These are phyloP conservation scores for Drosophila mettleri DNA, from an alignment of 2,888 invertebrate species.

Conservation along the genomic window DNA sequence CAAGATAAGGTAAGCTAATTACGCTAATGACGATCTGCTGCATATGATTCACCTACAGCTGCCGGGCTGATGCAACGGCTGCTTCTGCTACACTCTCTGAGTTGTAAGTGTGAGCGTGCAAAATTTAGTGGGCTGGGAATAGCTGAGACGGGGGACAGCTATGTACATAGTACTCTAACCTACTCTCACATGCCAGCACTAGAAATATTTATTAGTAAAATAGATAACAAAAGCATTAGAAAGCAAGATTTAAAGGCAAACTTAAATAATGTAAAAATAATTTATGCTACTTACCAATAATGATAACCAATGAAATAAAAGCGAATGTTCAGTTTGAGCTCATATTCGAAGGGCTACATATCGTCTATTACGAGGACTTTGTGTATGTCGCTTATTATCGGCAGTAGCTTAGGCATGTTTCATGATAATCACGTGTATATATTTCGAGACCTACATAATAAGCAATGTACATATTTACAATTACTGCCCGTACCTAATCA, in stretches of 20 bases:
- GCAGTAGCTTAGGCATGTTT: slow-evolving; percentile 12
- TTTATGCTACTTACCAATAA: slow-evolving; percentile 4
- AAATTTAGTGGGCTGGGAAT: slow-evolving; percentile 65
- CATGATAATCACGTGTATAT: slow-evolving; percentile 22
- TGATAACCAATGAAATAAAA: neutral
- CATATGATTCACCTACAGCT: slow-evolving; percentile 3
- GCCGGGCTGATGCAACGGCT: slow-evolving; percentile 20
- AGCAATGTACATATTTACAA: slow-evolving; percentile 58
- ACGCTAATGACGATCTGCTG: slow-evolving; percentile 54
- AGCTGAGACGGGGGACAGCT: slow-evolving; percentile 52
- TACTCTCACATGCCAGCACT: slow-evolving; percentile 35
- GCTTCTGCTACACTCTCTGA: slow-evolving; percentile 44
- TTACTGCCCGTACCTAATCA: slow-evolving; percentile 9
- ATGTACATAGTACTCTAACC: slow-evolving; percentile 63
- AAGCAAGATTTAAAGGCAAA: slow-evolving; percentile 8
- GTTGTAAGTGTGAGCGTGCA: slow-evolving; percentile 68
- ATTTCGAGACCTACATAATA: slow-evolving; percentile 49
- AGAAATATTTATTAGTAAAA: slow-evolving; percentile 42
- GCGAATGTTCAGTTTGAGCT: slow-evolving; percentile 4
- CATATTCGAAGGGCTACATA: slow-evolving; percentile 9
- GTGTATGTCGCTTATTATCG: slow-evolving; percentile 9
- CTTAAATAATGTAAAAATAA: slow-evolving; percentile 3
- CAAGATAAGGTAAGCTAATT: slow-evolving; percentile 53
- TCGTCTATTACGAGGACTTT: neutral
- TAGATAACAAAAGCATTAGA: slow-evolving; percentile 12